Percentiles rank a stretch among this genome's conserved stretches.
Evolutionary conservation across 2,888 invertebrate genomes (phyloP).

Genomic region (Sarcophaga carnaria): DNA sequence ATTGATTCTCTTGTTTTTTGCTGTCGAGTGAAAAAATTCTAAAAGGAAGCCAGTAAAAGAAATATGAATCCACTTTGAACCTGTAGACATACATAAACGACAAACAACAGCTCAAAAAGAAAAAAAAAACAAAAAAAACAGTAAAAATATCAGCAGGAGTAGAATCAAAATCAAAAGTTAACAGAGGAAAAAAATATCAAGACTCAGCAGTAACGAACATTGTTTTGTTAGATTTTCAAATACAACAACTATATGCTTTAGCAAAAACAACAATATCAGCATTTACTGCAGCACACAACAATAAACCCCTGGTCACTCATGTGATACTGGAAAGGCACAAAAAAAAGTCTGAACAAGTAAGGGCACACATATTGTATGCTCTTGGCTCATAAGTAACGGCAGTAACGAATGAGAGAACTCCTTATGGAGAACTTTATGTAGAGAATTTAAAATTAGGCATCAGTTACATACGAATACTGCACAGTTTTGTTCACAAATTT

Average conservation of each 20-base stretch:
- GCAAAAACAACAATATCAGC: conserved; percentile 4
- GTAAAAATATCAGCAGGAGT: conserved; percentile 29
- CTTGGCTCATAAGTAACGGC: too few relatives aligned
- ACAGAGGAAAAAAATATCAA: conserved; percentile 23
- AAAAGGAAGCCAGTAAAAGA: conserved; percentile 33
- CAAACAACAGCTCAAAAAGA: background rate
- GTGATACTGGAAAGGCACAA: background rate
- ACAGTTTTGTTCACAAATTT: too few relatives aligned
- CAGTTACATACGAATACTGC: too few relatives aligned
- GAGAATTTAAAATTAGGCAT: too few relatives aligned
- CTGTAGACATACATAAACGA: conserved; percentile 40
- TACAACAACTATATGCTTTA: conserved; percentile 20
- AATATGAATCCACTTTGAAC: conserved; percentile 61
- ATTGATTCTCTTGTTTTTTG: background rate
- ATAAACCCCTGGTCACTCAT: conserved; percentile 45
- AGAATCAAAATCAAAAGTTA: conserved; percentile 10
- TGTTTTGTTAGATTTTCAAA: conserved; percentile 28
- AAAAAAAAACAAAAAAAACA: too few relatives aligned
- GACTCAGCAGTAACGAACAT: conserved; percentile 52
- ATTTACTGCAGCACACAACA: conserved; percentile 23
- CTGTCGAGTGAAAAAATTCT: background rate
- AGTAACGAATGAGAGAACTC: too few relatives aligned
- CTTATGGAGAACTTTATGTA: too few relatives aligned
- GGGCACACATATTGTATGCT: too few relatives aligned
- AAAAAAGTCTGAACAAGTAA: background rate